Evolutionary conservation across 2,113 vertebrate genomes (phyloP), one percentile per base, ranked within the genome.

Genomic region (Leptosomus discolor): DNA sequence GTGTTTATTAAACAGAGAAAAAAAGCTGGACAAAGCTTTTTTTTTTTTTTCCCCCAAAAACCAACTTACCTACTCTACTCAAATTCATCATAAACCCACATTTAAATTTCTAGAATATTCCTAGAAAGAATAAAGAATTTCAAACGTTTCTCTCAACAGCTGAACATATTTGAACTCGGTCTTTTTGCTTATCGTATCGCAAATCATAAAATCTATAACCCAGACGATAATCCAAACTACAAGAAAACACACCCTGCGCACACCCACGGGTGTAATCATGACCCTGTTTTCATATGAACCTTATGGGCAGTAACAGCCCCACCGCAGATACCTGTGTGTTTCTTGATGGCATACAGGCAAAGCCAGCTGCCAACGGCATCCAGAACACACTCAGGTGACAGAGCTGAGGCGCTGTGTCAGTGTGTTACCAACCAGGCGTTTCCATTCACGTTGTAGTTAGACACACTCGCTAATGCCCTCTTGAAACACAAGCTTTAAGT

Each of bases 11-110:
- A 88, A 67, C 8, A 36, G 15, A 58, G 67, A 36, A 84, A 67
- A 68, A 67, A 63, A 53, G 18, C 34, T 45, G 21, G 39, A 48
- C 10, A 75, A 43, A 68, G 65, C 16, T 58, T 32, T 21, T 26
- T 9, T 12, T 3, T 2, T 4, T 12, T 20, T 24, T 56, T 0
- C 8, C 27, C 19, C 36, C 5, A 7, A 34, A 71, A 14, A 46
- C 16, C 6, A 7, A 67, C 32, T 65, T 71, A 41, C 5, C 34
- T 56, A 37, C 6, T 7, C 17, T 80, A 36, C 27, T 45, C 48
- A 56, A 75, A 84, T 18, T 36, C 13, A 50, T 32, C 36, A 63
- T 37, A 79, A 90, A 41, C 8, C 18, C 48, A 69, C 7, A 77
- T 67, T 20, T 39, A 45, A n/a, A 17, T 61, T 92, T 82, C 39